Evolutionary conservation across 2,797 vertebrate genomes (phyloP).

Genomic region (Scyliorhinus canicula): DNA sequence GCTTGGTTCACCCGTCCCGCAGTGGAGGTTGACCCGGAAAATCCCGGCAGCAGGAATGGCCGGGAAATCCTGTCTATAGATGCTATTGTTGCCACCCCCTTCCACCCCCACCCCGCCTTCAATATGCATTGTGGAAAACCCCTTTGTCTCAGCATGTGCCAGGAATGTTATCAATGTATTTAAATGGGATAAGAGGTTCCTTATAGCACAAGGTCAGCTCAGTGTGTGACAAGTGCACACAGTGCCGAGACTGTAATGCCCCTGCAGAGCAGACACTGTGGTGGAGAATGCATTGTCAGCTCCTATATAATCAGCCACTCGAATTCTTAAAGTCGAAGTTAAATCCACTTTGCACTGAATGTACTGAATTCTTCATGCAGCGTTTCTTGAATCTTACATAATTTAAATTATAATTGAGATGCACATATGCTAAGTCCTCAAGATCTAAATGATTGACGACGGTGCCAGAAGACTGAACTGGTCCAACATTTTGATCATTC

Average conservation of each 20-base stretch:
- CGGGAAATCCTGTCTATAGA: no score
- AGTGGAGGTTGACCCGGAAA: no score
- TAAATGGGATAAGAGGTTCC: background rate
- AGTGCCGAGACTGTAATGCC: background rate
- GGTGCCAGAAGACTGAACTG: background rate
- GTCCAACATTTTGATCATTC: background rate
- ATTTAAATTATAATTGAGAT: background rate
- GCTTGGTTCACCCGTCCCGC: no score
- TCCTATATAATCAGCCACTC: background rate
- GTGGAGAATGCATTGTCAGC: background rate
- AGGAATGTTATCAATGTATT: background rate
- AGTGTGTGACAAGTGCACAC: background rate
- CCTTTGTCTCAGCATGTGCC: background rate
- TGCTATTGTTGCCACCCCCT: no score
- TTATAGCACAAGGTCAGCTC: background rate
- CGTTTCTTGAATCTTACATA: background rate
- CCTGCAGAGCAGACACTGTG: background rate
- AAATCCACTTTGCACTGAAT: background rate
- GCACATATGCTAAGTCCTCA: background rate
- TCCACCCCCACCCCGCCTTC: no score
- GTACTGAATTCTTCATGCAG: background rate
- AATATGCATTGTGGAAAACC: background rate
- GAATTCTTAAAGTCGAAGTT: background rate
- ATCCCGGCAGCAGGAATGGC: no score
- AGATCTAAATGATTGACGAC: background rate